Evolutionary conservation across 1,140 invertebrate species (phyloP).

Genomic region (Drosophila sp.): DNA sequence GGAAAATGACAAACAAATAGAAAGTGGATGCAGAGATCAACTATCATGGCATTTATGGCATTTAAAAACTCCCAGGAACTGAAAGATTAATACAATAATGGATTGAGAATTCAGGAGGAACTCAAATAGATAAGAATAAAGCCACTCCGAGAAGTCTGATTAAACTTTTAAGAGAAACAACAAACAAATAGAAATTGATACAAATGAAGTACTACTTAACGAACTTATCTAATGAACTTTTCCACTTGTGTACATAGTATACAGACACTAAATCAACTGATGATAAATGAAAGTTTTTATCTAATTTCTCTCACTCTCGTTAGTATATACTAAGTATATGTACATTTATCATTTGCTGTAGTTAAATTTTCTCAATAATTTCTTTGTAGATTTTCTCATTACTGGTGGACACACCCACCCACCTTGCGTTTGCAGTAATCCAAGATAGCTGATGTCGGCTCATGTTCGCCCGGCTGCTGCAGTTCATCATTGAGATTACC

Average conservation of each 20-base stretch:
- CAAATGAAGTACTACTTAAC: background rate
- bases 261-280: background rate
- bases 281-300: background rate
- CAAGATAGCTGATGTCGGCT: constrained; percentile 89
- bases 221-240: background rate
- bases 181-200: too few species aligned
- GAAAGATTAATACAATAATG: background rate
- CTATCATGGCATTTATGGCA: too few species aligned
- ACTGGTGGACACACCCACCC: constrained; percentile 41
- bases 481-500: constrained; percentile 86
- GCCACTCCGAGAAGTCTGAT: too few species aligned
- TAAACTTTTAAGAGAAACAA: too few species aligned
- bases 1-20: too few species aligned
- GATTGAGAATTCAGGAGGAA: background rate
- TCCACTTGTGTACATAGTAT: background rate
- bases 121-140: background rate
- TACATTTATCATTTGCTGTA: background rate
- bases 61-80: constrained; percentile 85
- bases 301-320: background rate
- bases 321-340: background rate
- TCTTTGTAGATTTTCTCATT: background rate
- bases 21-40: too few species aligned
- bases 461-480: constrained; percentile 85
- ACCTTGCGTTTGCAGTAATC: constrained; percentile 90
- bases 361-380: background rate